phyloP scores from a whole-genome alignment of 1,140 invertebrate species.

The Bombus confusus region DNA sequence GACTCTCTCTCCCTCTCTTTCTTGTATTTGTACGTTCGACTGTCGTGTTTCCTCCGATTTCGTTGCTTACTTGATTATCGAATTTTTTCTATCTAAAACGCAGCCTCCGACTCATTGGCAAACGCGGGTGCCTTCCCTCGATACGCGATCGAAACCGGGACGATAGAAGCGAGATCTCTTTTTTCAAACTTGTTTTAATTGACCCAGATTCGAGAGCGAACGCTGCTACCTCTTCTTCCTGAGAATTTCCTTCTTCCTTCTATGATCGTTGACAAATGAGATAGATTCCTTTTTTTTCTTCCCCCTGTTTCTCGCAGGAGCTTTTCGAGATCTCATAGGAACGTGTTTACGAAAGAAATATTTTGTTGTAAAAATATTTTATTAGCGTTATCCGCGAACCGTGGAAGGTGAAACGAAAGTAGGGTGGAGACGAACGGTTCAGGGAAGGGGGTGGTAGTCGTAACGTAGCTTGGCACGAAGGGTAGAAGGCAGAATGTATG shows the following conservation, averaged over 20 bases:
- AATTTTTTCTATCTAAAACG: not conserved
- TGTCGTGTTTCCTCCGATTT: not conserved
- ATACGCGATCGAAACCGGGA: not conserved
- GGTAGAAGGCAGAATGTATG: constrained; percentile 78
- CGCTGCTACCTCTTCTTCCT: too few species aligned
- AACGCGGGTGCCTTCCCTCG: not conserved
- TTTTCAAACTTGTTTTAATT: constrained; percentile 6
- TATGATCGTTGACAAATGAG: not conserved
- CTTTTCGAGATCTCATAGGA: not conserved
- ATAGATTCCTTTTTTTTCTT: constrained; percentile 21
- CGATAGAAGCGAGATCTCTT: not conserved
- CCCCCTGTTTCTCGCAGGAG: not conserved
- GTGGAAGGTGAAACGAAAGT: constrained; percentile 35
- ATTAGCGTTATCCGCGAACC: constrained; percentile 8
- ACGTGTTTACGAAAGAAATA: constrained; percentile 48
- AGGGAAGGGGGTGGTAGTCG: constrained; percentile 45
- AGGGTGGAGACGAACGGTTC: constrained; percentile 53
- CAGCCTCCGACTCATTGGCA: not conserved
- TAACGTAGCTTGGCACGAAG: constrained; percentile 66
- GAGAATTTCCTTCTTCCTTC: not conserved
- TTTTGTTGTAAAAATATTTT: constrained; percentile 17
- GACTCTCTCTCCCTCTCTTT: not conserved
- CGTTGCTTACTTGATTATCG: not conserved
- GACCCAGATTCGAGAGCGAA: not conserved
- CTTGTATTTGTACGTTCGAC: not conserved